Percentiles rank a stretch among this genome's conserved stretches.
Evolutionary conservation across 2,888 invertebrate genomes (phyloP).

Genomic region (Pristionchus mayeri): DNA sequence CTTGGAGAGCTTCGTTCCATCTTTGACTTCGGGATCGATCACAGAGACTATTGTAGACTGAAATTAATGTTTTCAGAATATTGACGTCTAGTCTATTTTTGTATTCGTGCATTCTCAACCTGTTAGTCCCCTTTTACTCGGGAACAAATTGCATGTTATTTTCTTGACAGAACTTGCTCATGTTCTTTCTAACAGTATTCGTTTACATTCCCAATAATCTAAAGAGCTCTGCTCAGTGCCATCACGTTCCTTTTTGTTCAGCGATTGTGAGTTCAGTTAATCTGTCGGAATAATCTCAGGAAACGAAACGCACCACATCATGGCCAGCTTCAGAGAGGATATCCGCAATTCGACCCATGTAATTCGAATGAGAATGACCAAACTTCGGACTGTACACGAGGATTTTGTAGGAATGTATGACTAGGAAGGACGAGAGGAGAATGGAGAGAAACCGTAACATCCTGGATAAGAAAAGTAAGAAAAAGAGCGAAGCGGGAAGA

Average conservation of each 20-base stretch:
- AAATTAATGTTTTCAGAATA: neutral
- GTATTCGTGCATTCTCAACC: too few species aligned
- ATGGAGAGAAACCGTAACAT: neutral
- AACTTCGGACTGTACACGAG: conserved; percentile 52
- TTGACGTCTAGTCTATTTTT: too few species aligned
- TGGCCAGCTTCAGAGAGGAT: conserved; percentile 51
- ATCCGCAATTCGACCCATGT: conserved; percentile 51
- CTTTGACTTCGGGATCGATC: neutral
- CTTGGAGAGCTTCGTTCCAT: conserved; percentile 20
- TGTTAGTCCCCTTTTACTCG: too few species aligned
- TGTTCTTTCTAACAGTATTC: too few species aligned
- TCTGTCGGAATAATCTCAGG: neutral
- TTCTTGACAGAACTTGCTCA: too few species aligned
- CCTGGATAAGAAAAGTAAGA: neutral
- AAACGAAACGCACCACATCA: conserved; percentile 46
- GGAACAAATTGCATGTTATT: too few species aligned
- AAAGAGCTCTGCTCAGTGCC: too few species aligned
- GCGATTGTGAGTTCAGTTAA: too few species aligned
- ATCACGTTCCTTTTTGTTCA: too few species aligned
- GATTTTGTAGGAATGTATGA: conserved; percentile 48
- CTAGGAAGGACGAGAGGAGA: neutral
- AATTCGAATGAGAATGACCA: conserved; percentile 53
- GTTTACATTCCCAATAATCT: too few species aligned
- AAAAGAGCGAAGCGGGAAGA: too few species aligned
- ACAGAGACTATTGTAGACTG: neutral